Conservation (phyloP, 2,113 vertebrate genomes). For the Martes martes region DNA sequence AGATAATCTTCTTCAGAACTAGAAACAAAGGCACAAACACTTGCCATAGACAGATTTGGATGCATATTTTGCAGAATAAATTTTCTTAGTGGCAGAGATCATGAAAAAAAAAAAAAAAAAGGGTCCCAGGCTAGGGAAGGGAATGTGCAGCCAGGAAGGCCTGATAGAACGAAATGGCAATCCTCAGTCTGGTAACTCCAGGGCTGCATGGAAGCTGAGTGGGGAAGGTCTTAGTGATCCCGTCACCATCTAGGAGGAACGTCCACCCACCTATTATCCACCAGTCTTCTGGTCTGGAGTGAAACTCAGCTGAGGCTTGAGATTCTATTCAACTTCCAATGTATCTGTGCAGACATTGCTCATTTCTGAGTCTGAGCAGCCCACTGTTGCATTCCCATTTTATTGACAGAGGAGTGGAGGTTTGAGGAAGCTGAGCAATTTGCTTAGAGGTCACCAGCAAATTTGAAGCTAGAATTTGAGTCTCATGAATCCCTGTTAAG, state of each 20-base stretch:
- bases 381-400: neutral
- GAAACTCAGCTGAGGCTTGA: neutral
- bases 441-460: neutral
- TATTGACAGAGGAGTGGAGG: neutral
- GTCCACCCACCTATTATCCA: neutral
- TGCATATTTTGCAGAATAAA: neutral
- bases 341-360: rapidly evolving
- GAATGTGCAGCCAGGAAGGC: neutral
- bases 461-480: neutral
- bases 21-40: neutral
- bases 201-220: neutral
- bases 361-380: neutral
- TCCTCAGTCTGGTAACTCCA: neutral
- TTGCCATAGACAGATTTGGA: neutral
- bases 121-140: neutral
- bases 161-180: neutral
- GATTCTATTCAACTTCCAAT: too few relatives aligned
- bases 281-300: neutral
- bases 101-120: neutral
- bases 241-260: neutral
- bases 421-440: neutral
- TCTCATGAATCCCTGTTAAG: neutral
- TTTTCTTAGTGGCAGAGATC: neutral
- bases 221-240: neutral
- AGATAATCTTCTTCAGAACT: neutral